Conservation (phyloP, 2,888 invertebrate genomes). For the Leptinotarsa peninsularis region DNA sequence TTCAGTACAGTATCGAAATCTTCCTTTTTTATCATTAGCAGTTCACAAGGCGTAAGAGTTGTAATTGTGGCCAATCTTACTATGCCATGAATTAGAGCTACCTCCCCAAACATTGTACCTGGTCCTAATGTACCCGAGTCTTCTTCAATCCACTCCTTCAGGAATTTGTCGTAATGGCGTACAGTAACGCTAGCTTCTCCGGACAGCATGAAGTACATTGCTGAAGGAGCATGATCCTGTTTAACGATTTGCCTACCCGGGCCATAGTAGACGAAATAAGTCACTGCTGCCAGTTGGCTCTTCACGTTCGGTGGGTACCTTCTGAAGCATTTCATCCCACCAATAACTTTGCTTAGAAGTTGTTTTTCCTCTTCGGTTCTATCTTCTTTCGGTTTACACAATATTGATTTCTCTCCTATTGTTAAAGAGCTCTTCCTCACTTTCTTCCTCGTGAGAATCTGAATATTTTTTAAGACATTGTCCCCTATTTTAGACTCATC, state of each 20-base stretch:
- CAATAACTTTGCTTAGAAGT: slow-evolving; percentile 71
- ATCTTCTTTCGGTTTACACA: slow-evolving; percentile 69
- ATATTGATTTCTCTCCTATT: slow-evolving; percentile 71
- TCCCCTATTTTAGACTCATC: slow-evolving; percentile 64
- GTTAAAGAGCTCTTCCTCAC: slow-evolving; percentile 53
- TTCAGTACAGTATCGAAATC: slow-evolving; percentile 74
- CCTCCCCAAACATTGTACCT: slow-evolving; percentile 75
- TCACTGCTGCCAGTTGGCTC: slow-evolving; percentile 71
- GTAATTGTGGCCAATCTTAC: slow-evolving; percentile 73
- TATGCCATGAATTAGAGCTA: slow-evolving; percentile 73
- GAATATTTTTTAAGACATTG: slow-evolving; percentile 71
- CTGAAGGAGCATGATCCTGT: slow-evolving; percentile 69
- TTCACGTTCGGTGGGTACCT: slow-evolving; percentile 67
- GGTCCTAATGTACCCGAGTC: slow-evolving; percentile 69
- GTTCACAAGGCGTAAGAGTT: slow-evolving; percentile 71
- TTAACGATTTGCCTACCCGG: slow-evolving; percentile 73
- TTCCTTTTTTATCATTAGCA: slow-evolving; percentile 72
- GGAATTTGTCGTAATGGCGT: slow-evolving; percentile 68
- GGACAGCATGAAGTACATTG: slow-evolving; percentile 74
- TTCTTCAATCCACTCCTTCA: slow-evolving; percentile 66
- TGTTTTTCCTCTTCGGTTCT: slow-evolving; percentile 73
- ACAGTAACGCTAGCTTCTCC: slow-evolving; percentile 72
- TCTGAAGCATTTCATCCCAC: slow-evolving; percentile 72
- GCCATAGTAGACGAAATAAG: slow-evolving; percentile 73
- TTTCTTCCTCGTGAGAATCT: slow-evolving; percentile 55